Percentiles rank a stretch among this genome's conserved stretches.
These are phyloP conservation scores for Thymelicus sylvestris DNA, from an alignment of 2,888 invertebrate genomes.

Conservation along the genomic window DNA sequence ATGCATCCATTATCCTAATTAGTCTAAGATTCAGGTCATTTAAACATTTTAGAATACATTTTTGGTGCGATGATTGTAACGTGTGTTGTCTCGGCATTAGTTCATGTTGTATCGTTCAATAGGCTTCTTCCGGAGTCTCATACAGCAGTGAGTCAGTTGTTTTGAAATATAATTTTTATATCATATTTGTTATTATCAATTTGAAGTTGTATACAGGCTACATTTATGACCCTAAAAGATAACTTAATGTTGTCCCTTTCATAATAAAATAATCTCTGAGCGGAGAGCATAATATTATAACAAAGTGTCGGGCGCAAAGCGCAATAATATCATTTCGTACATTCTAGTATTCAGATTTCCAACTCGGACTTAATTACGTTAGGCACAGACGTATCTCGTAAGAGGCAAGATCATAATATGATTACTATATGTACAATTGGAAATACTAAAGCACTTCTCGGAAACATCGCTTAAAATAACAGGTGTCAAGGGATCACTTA, in stretches of 20 bases:
- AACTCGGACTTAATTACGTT: conserved; percentile 16
- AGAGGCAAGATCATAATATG: conserved; percentile 10
- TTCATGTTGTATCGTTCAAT: no score
- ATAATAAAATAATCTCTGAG: no score
- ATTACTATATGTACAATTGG: neutral
- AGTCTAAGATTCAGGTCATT: conserved; percentile 12
- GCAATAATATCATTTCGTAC: no score
- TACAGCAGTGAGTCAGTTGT: no score
- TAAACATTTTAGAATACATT: neutral
- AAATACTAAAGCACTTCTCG: neutral
- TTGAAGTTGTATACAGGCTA: no score
- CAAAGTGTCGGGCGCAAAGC: no score
- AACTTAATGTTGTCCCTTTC: no score
- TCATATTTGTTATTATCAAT: no score
- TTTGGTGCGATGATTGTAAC: neutral
- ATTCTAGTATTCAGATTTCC: neutral
- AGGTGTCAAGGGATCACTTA: neutral
- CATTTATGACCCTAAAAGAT: no score
- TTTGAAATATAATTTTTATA: no score
- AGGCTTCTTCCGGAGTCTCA: no score
- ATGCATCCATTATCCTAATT: conserved; percentile 22
- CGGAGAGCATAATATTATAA: no score
- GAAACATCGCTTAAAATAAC: neutral
- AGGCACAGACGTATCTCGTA: conserved; percentile 4
- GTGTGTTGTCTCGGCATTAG: neutral